These are phyloP conservation scores for Hirudinaria manillensis DNA, from an alignment of 2,888 invertebrate genomes.

Conservation along the genomic window DNA sequence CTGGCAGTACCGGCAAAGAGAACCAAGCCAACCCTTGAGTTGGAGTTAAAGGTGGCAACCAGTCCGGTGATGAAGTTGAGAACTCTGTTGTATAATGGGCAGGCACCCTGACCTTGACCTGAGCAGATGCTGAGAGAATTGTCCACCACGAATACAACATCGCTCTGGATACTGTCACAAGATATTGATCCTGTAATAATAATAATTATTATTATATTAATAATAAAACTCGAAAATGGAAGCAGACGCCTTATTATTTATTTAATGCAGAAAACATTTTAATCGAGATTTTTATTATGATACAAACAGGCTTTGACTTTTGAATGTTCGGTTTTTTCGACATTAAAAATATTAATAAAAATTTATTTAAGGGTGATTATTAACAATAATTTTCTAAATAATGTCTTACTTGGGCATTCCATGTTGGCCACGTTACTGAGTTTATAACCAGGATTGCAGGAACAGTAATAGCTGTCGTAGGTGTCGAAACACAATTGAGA, in stretches of 20 bases:
- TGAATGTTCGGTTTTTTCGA: no score
- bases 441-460: conserved; percentile 35
- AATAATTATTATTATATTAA: background rate
- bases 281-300: no score
- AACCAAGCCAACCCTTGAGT: conserved; percentile 26
- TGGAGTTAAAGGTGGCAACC: conserved; percentile 7
- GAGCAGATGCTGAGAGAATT: conserved; percentile 29
- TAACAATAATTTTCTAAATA: no score
- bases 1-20: conserved; percentile 19
- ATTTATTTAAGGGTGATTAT: no score
- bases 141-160: conserved; percentile 32
- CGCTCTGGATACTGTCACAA: conserved; percentile 19
- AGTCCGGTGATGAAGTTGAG: conserved; percentile 20
- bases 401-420: conserved; percentile 31
- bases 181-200: conserved; percentile 12
- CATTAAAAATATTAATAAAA: no score
- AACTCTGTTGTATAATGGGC: conserved; percentile 14
- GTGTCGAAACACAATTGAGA: conserved; percentile 37
- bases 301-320: no score
- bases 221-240: background rate
- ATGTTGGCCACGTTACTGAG: conserved; percentile 5
- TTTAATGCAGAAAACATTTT: no score
- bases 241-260: no score
- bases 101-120: background rate
- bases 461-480: conserved; percentile 38